phyloP scores from a whole-genome alignment of 1,140 invertebrate genomes.

The Drosophila mayri region DNA sequence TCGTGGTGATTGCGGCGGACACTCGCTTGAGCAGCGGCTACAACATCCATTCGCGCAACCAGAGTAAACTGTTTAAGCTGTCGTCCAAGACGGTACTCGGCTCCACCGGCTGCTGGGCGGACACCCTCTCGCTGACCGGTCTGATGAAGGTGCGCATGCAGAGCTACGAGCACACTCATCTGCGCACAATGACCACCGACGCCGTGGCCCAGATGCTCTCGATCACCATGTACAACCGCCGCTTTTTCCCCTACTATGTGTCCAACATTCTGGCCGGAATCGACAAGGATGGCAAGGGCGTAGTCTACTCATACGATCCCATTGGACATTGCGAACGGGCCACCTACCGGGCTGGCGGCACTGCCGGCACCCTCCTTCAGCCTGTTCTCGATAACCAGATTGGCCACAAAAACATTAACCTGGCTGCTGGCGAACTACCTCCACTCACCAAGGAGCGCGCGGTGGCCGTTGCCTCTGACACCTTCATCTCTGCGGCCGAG shows the following conservation, averaged over 20 bases:
- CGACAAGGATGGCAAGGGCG: slow-evolving; percentile 95
- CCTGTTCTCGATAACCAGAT: slow-evolving; percentile 96
- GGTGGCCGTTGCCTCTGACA: slow-evolving; percentile 94
- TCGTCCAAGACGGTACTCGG: slow-evolving; percentile 94
- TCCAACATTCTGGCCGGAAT: slow-evolving; percentile 97
- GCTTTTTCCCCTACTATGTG: slow-evolving; percentile 99
- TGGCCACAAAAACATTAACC: slow-evolving; percentile 94
- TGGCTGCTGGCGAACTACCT: slow-evolving; percentile 87
- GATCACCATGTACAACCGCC: slow-evolving; percentile 97
- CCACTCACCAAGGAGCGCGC: slow-evolving; percentile 92
- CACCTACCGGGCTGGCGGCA: slow-evolving; percentile 93
- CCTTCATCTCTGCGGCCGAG: slow-evolving; percentile 98
- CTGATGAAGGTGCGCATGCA: slow-evolving; percentile 94
- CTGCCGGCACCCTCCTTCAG: slow-evolving; percentile 91
- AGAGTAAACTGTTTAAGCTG: slow-evolving; percentile 93
- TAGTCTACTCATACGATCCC: slow-evolving; percentile 98
- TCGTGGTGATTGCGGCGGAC: slow-evolving; percentile 94
- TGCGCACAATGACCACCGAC: slow-evolving; percentile 96
- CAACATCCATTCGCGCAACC: slow-evolving; percentile 94
- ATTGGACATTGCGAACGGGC: slow-evolving; percentile 96
- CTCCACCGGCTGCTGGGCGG: slow-evolving; percentile 98
- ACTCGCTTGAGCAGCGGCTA: slow-evolving; percentile 97
- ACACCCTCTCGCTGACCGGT: slow-evolving; percentile 96
- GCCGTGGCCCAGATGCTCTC: slow-evolving; percentile 98
- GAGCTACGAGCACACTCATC: slow-evolving; percentile 98